Conservation (phyloP, 2,797 vertebrate species). For the Oreortyx pictus region DNA sequence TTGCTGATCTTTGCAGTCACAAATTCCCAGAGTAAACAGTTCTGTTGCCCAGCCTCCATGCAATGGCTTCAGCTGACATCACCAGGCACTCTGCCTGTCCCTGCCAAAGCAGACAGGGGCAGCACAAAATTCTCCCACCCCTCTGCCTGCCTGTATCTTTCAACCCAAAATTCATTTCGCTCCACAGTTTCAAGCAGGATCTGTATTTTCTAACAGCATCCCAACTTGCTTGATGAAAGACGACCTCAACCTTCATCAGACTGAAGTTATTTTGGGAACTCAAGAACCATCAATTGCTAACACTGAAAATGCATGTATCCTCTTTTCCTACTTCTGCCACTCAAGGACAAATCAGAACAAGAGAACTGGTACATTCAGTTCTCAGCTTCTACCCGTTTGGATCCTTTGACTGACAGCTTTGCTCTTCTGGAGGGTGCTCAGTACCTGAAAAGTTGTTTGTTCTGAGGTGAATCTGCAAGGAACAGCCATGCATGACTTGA, state of each 20-base stretch:
- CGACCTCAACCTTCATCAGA: background rate
- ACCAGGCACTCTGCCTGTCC: background rate
- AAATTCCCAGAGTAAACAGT: constrained; percentile 17
- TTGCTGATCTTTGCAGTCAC: background rate
- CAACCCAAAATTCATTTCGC: background rate
- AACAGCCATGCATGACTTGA: background rate
- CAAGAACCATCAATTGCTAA: background rate
- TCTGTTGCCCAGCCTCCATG: background rate
- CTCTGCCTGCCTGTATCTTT: background rate
- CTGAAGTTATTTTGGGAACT: constrained; percentile 37
- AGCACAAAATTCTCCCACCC: background rate
- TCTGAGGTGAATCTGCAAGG: background rate
- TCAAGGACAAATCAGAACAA: background rate
- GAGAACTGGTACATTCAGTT: fast-evolving
- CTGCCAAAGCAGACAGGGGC: background rate
- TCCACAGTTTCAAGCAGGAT: background rate
- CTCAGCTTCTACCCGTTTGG: background rate
- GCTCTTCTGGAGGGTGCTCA: background rate
- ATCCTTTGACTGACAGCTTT: background rate
- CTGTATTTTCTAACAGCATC: background rate
- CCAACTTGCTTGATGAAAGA: background rate
- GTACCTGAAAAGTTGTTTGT: background rate
- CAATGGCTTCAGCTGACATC: background rate
- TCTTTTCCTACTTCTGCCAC: background rate
- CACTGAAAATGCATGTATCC: background rate